Conservation (phyloP, 2,113 vertebrate species). For the Cebus imitator region DNA sequence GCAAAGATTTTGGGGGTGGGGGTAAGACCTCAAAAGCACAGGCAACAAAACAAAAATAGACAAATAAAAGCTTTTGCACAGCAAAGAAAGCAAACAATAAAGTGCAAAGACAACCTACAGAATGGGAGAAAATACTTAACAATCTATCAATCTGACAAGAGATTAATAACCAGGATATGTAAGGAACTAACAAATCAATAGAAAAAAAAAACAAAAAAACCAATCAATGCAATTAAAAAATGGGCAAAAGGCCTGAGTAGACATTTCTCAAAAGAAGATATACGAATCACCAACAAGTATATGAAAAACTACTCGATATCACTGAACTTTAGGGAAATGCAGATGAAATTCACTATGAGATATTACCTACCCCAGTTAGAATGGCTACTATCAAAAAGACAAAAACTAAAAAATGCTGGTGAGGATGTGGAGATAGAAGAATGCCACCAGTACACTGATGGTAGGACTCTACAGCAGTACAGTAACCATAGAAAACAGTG, state of each 20-base stretch:
- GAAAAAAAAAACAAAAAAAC: background rate
- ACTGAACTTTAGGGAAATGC: background rate
- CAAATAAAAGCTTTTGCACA: background rate
- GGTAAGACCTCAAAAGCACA: background rate
- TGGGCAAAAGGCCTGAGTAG: background rate
- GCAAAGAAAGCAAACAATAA: background rate
- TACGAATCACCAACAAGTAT: background rate
- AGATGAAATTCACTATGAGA: background rate
- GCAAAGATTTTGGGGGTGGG: background rate
- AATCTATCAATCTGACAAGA: background rate
- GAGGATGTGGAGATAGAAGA: background rate
- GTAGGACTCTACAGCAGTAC: background rate
- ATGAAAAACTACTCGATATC: background rate
- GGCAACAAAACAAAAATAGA: background rate
- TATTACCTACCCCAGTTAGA: background rate
- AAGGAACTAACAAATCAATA: background rate
- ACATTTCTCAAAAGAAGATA: background rate
- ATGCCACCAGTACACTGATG: background rate
- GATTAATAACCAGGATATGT: background rate
- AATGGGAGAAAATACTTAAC: background rate
- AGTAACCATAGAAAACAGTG: background rate
- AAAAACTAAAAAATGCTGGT: background rate
- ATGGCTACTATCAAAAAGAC: background rate
- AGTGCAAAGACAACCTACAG: background rate
- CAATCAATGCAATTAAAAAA: background rate